Base-by-base conservation (phyloP, 2,888 invertebrate genomes). In the Calameuta filiformis region DNA sequence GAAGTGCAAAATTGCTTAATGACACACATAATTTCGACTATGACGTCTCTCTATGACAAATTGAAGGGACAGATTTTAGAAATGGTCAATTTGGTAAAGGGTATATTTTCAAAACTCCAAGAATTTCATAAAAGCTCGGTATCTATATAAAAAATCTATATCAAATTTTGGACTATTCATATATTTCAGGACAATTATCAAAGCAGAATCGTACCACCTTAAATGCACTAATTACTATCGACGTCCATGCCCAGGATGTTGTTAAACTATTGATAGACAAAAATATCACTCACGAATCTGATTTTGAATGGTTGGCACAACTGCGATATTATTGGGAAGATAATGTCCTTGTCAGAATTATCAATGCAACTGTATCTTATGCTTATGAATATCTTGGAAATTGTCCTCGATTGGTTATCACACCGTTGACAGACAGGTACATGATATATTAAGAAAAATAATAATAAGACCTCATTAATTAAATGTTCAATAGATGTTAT, bases 341-440 rank as follows among this genome's bases (percentile, higher is more conserved):
- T 83, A 93, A 93, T 85, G 94, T 95, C 12, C 90, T 92, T 80
- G 96, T 97, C 0, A 93, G 95, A 88, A 95, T 97, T 83, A 95
- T 96, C 79, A 97, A 97, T 89, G 96, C 97, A 0, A 94, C 94
- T 6, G 95, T 97, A 3, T 92, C 93, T 79, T 97, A 95, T 89
- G 96, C 96, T 33, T 97, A 96, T 89, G 97, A 97, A 92, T 97
- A 97, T 92, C 92, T 97, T 83, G 97, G 97, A 4, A 97, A 97
- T 91, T 94, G 95, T 1, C 94, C 95, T 83, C 93, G 96, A 56
- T 93, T 97, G 79, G 95, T 96, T 0, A 95, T 96, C 82, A 96
- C 96, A 1, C 96, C 96, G 1, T 91, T 96, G 82, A 96, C 96
- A 2, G 95, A 95, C 89, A 93, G 97, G 91, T 90, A 81, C 77